Evolutionary conservation across 2,888 invertebrate species (phyloP), one percentile per base, ranked within the genome.

Genomic region (Azorinus chamasolen): DNA sequence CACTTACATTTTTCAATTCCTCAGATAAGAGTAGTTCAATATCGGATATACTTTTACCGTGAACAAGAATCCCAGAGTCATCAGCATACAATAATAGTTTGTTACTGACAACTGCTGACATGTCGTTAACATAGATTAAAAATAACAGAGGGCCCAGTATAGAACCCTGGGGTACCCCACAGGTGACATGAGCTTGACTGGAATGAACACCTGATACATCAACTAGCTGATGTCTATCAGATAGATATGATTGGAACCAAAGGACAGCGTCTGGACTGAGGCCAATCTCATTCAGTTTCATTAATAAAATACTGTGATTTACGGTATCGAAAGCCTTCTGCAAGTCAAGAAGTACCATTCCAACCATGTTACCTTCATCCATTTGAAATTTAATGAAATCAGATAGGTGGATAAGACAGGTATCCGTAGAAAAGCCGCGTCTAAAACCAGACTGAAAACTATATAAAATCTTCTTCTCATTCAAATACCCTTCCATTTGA

Each of bases 401-500:
- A 32, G 32, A 32, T 10, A 32, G 32, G 10, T 32, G 32, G 4
- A 32, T 32, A 32, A 32, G 32, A 32, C 32, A 32, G 4, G 32
- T 32, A 32, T 32, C 32, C 5, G 32, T 32, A 32, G 32, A 32
- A 10, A 6, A 32, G 10, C 32, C 32, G 4, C 10, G 5, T 32
- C 32, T 32, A 32, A 32, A 32, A 32, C 27, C 58, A 20, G 45
- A 58, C 20, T 37, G 24, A 24, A 58, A 39, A 16, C 24, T n/a
- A 27, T 46, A 27, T 14, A n/a, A 59, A 32, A 27, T n/a, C 6
- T 59, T 59, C 16, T 27, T 45, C n/a, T 22, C 16, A 45, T 45
- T 27, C 8, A 59, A 41, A 18, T 46, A 59, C 5, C 24, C 59
- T 46, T 46, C 48, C 39, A 32, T 12, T 48, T 63, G 62, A 39